Evolutionary conservation across 1,140 invertebrate genomes (phyloP).

Genomic region (Meloidogyne floridensis): DNA sequence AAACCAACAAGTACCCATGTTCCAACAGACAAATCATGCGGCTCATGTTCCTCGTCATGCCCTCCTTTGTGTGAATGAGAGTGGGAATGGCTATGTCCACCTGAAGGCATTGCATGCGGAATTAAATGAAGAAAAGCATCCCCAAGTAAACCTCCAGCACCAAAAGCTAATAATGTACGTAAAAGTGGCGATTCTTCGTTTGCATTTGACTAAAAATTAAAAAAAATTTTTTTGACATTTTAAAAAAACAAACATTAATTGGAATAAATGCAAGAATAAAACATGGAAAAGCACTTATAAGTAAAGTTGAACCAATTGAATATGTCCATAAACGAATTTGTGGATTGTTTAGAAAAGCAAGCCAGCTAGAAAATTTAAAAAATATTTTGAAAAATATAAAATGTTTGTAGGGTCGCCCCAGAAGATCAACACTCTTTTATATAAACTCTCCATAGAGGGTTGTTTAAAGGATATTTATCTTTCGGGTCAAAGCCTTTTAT

Average conservation of each 20-base stretch:
- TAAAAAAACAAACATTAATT: slow-evolving; percentile 75
- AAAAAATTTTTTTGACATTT: not conserved
- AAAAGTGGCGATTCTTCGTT: slow-evolving; percentile 67
- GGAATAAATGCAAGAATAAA: slow-evolving; percentile 90
- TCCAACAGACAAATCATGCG: slow-evolving; percentile 55
- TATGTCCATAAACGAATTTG: slow-evolving; percentile 49
- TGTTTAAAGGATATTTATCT: too few relatives aligned
- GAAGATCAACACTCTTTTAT: too few relatives aligned
- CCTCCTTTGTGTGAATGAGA: slow-evolving; percentile 68
- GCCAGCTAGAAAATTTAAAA: slow-evolving; percentile 30
- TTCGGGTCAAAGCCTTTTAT: too few relatives aligned
- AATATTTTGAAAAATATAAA: too few relatives aligned
- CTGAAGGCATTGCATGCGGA: slow-evolving; percentile 79
- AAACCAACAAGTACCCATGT: slow-evolving; percentile 48
- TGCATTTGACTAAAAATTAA: slow-evolving; percentile 31
- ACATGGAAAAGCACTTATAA: slow-evolving; percentile 73
- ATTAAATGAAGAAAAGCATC: slow-evolving; percentile 96
- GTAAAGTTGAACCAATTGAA: slow-evolving; percentile 49
- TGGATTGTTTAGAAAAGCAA: slow-evolving; percentile 52
- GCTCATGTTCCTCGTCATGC: slow-evolving; percentile 36
- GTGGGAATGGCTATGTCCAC: slow-evolving; percentile 68
- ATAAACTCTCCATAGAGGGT: too few relatives aligned
- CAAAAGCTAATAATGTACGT: slow-evolving; percentile 87
- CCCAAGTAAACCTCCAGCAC: slow-evolving; percentile 87
- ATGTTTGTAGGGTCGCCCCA: too few relatives aligned